Percentiles rank a stretch among this genome's conserved stretches.
Conservation (phyloP, 2,797 vertebrate genomes). For the Cuniculus paca region DNA sequence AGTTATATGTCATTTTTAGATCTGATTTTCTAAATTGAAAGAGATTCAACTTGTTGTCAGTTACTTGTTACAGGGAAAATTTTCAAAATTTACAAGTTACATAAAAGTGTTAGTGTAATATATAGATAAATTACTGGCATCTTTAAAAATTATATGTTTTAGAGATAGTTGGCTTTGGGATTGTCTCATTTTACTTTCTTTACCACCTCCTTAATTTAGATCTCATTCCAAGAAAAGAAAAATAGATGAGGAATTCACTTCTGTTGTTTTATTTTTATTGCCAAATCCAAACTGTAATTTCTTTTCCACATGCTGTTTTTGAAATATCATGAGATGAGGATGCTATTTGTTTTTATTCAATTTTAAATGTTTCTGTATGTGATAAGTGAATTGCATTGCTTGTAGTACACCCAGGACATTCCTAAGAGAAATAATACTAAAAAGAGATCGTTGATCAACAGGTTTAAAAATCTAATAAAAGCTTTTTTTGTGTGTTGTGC, state of each 20-base stretch:
- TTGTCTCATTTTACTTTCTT: constrained; percentile 48
- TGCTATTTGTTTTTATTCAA: constrained; percentile 59
- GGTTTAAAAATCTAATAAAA: constrained; percentile 67
- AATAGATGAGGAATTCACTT: constrained; percentile 57
- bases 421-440: constrained; percentile 64
- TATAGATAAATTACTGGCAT: constrained; percentile 38
- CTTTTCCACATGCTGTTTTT: constrained; percentile 59
- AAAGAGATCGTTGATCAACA: constrained; percentile 55
- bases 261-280: constrained; percentile 67
- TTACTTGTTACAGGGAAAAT: constrained; percentile 64
- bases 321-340: constrained; percentile 64
- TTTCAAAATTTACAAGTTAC: constrained; percentile 36
- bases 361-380: constrained; percentile 63
- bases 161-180: constrained; percentile 6
- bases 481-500: constrained; percentile 27
- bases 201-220: constrained; percentile 59
- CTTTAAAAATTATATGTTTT: constrained; percentile 33
- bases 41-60: constrained; percentile 43
- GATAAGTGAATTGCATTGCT: constrained; percentile 64
- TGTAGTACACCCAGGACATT: neutral
- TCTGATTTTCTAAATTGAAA: constrained; percentile 64
- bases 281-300: constrained; percentile 63
- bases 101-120: neutral
- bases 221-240: constrained; percentile 22
- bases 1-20: constrained; percentile 70